Base-by-base conservation (phyloP, 2,797 vertebrate genomes). In the Danionella dracula region DNA sequence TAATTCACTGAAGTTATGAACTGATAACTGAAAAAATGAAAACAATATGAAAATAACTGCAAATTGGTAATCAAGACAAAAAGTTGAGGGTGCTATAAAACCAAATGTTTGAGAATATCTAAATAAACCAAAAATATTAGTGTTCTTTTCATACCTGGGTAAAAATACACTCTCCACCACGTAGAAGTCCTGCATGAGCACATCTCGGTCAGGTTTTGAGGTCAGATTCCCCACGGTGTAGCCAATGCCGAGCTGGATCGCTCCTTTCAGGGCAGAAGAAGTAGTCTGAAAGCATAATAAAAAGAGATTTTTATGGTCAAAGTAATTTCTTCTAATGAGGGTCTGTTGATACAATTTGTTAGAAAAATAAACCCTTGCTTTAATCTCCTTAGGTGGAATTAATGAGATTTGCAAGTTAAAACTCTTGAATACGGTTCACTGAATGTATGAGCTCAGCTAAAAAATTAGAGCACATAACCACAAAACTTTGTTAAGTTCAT, bases 151-250 rank as follows among this genome's bases (percentile, higher is more conserved):
- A 88, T 87, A 97, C 96, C 96, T 98, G 46, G 96, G 96, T 56
- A 99, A 86, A 81, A 97, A 97, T 44, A 99, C 94, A 35, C 95
- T 99, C 84, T 98, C 96, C 81, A 99, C 96, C 74, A 98, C 94
- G 32, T 98, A 99, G 83, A 99, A 99, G 77, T 98, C 96, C 84
- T 98, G 96, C 96, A 99, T 99, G 81, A 99, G 94, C 66, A 99
- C 96, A 79, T 98, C 96, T 86, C 96, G 90, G 84, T 97, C 96
- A 0, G 96, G 93, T 82, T 97, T 98, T 73, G 96, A 98, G 60
- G 93, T 96, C 78, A 99, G 92, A 76, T 95, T 98, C 38, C 96
- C 96, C 71, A 99, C 96, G 0, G 96, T 96, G 74, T 99, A 98
- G 75, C 94, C 94, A 75, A 99, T 99, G 68, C 96, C 96, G 65